These are phyloP conservation scores for Dendrocincla fuliginosa DNA, from an alignment of 2,797 vertebrate genomes.

Conservation along the genomic window DNA sequence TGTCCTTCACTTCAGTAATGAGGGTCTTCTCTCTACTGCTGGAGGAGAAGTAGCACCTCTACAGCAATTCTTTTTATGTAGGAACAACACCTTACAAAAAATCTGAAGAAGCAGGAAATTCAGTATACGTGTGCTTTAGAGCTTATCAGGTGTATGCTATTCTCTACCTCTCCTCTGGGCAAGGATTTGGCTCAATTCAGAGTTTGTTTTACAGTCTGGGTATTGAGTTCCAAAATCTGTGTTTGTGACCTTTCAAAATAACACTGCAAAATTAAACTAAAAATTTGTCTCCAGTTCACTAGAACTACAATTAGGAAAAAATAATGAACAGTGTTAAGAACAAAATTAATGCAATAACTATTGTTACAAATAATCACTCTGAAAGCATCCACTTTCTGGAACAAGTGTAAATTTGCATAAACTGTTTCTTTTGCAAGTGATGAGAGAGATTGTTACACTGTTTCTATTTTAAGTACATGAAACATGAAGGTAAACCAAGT, in stretches of 20 bases:
- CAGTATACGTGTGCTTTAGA: fast-evolving
- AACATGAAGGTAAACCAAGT: not conserved
- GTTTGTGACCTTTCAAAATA: not conserved
- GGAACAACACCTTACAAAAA: not conserved
- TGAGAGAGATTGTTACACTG: not conserved
- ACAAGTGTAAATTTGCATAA: not conserved
- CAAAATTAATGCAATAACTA: not conserved
- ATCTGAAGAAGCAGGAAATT: not conserved
- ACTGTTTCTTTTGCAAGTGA: not conserved
- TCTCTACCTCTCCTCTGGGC: not conserved
- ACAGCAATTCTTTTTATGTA: not conserved
- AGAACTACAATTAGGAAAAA: not conserved
- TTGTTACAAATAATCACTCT: not conserved
- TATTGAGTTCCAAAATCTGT: not conserved
- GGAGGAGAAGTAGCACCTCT: not conserved
- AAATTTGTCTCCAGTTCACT: not conserved
- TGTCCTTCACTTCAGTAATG: not conserved
- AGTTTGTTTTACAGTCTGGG: not conserved
- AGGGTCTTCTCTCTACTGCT: not conserved
- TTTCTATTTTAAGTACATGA: not conserved
- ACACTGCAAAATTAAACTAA: not conserved
- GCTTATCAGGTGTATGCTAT: not conserved
- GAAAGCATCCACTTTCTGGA: not conserved
- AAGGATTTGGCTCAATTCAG: not conserved
- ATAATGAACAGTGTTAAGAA: not conserved